phyloP scores from a whole-genome alignment of 1,140 invertebrate genomes.

The Sinella curviseta region DNA sequence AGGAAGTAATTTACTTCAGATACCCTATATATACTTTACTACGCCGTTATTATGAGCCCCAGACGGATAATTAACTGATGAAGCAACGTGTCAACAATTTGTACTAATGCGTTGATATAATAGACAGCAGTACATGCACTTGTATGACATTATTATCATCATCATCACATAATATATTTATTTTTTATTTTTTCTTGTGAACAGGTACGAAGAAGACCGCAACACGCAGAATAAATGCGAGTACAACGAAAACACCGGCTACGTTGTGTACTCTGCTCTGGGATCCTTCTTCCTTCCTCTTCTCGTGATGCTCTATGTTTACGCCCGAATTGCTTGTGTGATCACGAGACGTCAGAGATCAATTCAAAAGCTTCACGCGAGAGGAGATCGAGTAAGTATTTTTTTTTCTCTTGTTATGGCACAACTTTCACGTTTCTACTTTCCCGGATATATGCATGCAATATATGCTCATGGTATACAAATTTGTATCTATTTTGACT shows the following conservation, averaged over 20 bases:
- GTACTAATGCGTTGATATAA: no score
- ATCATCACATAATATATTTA: no score
- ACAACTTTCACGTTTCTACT: not conserved
- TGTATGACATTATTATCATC: no score
- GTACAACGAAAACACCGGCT: conserved; percentile 78
- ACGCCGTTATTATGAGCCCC: no score
- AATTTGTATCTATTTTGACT: not conserved
- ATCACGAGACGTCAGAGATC: conserved; percentile 65
- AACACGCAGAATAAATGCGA: conserved; percentile 62
- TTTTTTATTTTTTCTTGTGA: no score
- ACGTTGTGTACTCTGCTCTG: conserved; percentile 87
- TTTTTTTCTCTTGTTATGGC: not conserved
- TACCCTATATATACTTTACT: no score
- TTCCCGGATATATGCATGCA: not conserved
- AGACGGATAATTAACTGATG: no score
- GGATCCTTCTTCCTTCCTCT: conserved; percentile 91
- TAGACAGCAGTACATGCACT: no score
- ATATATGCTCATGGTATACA: not conserved
- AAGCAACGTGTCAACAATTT: no score
- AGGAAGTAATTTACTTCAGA: no score
- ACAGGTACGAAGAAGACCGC: conserved; percentile 68
- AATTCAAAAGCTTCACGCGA: conserved; percentile 25
- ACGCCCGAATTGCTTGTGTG: conserved; percentile 71
- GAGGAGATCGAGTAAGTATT: conserved; percentile 9
- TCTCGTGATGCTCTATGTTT: conserved; percentile 78